Evolutionary conservation across 2,888 invertebrate species (phyloP), one percentile per base, ranked within the genome.

Genomic region (Timandra comae): DNA sequence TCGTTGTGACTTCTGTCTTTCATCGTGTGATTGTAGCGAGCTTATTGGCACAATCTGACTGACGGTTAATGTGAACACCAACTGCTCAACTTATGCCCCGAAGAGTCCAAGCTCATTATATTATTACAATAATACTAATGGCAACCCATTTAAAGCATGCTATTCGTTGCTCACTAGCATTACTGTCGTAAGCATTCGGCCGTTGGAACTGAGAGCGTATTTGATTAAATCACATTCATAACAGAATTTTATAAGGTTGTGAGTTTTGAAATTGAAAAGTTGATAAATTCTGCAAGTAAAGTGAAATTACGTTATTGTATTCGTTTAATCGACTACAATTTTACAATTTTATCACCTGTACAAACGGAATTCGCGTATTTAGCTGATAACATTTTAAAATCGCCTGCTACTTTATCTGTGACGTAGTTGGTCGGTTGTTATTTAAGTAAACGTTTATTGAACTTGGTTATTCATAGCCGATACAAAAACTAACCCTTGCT

Each of bases 401-500:
- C 41, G 41, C 40, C 31, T 36, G 38, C 42, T 44, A 36, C 45
- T 46, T 55, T 61, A 63, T 63, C 56, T 50, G 41, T 56, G 46
- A 49, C 49, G 49, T 56, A 41, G 39, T 28, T 24, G 29, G 29
- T 30, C 16, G 30, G 20, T 23, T 25, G 27, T 23, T 29, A 27
- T 36, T 26, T 37, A 16, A 11, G 20, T 12, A 27, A 29, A 10
- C 27, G 31, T 38, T 22, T 29, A 21, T 38, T 38, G 30, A 32
- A 37, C 32, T 27, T 31, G 12, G n/a, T n/a, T 3, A 27, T 28
- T 29, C 27, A 27, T 25, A 10, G n/a, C 13, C 25, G 12, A 6
- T 3, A 23, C 12, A 23, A 11, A 30, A 27, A 35, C 30, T 16
- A 16, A 5, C 16, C 16, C 6, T 5, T 16, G 16, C 16, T 1